Evolutionary conservation across 2,113 vertebrate genomes (phyloP).

Genomic region (Dicentrarchus labrax): DNA sequence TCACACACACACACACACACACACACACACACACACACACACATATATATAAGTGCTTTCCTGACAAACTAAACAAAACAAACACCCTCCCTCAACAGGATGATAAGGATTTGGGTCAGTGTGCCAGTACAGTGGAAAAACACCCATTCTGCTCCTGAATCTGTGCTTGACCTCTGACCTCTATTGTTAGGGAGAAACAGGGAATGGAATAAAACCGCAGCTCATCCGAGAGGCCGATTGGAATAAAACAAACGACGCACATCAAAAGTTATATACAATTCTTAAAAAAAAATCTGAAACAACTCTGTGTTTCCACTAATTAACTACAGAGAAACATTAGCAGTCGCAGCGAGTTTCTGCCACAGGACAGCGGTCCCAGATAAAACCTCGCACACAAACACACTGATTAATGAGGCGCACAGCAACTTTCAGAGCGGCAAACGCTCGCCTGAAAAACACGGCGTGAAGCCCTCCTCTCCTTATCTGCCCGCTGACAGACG

Average conservation of each 20-base stretch:
- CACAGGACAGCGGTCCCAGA: conserved; percentile 7
- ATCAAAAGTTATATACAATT: not conserved
- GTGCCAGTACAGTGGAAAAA: not conserved
- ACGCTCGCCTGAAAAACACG: conserved; percentile 14
- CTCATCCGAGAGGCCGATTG: not conserved
- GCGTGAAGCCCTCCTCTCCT: conserved; percentile 48
- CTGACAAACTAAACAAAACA: not conserved
- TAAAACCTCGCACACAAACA: conserved; percentile 20
- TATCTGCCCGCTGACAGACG: conserved; percentile 73
- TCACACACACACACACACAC: too few species aligned
- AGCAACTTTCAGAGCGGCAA: conserved; percentile 3
- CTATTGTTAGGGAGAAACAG: not conserved
- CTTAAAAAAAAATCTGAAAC: not conserved
- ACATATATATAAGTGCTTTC: not conserved
- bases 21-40: too few species aligned
- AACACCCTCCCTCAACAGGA: not conserved
- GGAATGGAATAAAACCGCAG: not conserved
- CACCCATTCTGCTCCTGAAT: not conserved
- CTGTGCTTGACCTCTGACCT: conserved; percentile 20
- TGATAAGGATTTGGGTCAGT: conserved; percentile 15
- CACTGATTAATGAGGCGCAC: conserved; percentile 53
- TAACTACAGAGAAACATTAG: conserved; percentile 28
- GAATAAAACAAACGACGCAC: not conserved
- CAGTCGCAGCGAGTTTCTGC: conserved; percentile 11
- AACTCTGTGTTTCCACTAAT: conserved; percentile 1